Percentiles rank a stretch among this genome's conserved stretches.
phyloP scores from a whole-genome alignment of 2,888 invertebrate genomes.

The Spilosoma lubricipeda region DNA sequence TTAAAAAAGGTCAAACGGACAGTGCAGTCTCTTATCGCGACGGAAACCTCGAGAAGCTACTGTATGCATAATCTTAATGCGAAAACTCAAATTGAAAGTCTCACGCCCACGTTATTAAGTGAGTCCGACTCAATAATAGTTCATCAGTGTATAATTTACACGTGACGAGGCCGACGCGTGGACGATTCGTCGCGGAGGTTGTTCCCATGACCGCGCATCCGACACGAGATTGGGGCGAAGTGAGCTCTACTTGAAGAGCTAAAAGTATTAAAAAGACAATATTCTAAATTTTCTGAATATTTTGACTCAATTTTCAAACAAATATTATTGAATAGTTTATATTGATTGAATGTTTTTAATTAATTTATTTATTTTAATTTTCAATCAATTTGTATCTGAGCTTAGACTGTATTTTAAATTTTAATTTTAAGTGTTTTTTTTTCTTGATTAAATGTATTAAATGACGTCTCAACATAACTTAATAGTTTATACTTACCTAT shows the following conservation, averaged over 20 bases:
- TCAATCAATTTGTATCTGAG: no score
- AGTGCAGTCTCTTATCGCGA: no score
- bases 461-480: no score
- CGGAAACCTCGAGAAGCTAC: neutral
- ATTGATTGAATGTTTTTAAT: no score
- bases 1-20: no score
- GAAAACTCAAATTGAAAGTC: constrained; percentile 5
- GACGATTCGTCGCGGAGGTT: constrained; percentile 58
- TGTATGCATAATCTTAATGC: neutral
- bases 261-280: neutral
- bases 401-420: no score
- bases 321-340: no score
- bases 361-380: no score
- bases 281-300: neutral
- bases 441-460: no score
- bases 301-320: neutral
- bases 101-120: constrained; percentile 21
- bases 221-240: constrained; percentile 49
- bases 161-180: constrained; percentile 58
- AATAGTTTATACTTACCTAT: no score
- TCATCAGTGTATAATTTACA: constrained; percentile 29
- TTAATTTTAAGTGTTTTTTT: no score
- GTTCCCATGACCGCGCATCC: constrained; percentile 66
- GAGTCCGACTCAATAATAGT: constrained; percentile 22
- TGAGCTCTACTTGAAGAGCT: constrained; percentile 41